Base-by-base conservation (phyloP, 1,140 invertebrate species). In the Aphaenogaster floridana region DNA sequence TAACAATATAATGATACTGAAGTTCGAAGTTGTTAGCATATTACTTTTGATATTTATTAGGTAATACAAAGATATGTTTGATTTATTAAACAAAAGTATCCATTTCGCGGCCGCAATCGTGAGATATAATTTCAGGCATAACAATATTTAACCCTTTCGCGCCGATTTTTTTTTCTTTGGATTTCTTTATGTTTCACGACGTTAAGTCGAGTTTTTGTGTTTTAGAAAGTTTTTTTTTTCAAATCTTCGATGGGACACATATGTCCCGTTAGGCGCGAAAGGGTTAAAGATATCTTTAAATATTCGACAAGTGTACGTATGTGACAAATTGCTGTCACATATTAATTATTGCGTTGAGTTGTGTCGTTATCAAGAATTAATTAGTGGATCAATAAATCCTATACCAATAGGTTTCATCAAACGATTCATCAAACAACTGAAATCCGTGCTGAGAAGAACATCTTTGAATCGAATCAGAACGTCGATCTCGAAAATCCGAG, bases 401-500 rank as follows among this genome's bases (percentile, higher is more conserved):
- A 5, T 28, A 54, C 15, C 36, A n/a, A 66, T 34, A 61, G 54
- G 34, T 76, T 61, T 61, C 13, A 21, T 21, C 21, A 21, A 21
- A 39, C 57, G 34, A 39, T 1, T 68, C 34, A 21, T 42, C 11
- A 48, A 42, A 34, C n/a, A 42, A 68, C 1, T 69, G 11, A 52
- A 69, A 66, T 36, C 17, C 21, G 21, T 42, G 9, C 39, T 34
- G 7, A 69, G n/a, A 68, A 69, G n/a, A 68, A 28, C 63, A 13
- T 81, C 64, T 81, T 81, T 54, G 48, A 69, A 54, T 45, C 36
- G 64, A 34, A 28, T 28, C 13, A 48, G 64, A 28, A 69, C 13
- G 63, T 42, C 48, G 63, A 54, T n/a, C n/a, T 69, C 48, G 54
- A 84, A 76, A 76, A 83, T 61, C 1, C 66, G 52, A 74, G 15